These are phyloP conservation scores for Rattus rattus DNA, from an alignment of 2,113 vertebrate species.

Conservation along the genomic window DNA sequence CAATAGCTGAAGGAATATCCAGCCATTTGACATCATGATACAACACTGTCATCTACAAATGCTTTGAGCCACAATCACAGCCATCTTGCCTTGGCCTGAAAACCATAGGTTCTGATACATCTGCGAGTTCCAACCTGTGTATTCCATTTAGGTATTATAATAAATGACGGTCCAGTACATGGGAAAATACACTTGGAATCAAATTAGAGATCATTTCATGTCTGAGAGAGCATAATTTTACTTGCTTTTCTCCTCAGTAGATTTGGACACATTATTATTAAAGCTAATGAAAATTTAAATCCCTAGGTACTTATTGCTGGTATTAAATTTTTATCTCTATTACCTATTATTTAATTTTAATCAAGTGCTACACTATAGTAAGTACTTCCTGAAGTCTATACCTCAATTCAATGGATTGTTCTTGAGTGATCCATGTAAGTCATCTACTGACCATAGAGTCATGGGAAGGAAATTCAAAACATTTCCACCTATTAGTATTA, in stretches of 20 bases:
- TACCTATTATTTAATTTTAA: conserved; percentile 70
- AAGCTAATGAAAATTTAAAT: conserved; percentile 75
- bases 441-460: not conserved
- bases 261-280: conserved; percentile 67
- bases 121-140: not conserved
- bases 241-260: conserved; percentile 58
- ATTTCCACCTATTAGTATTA: not conserved
- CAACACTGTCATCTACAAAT: not conserved
- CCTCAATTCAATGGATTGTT: not conserved
- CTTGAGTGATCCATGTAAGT: not conserved
- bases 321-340: conserved; percentile 65
- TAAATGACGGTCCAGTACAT: not conserved
- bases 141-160: not conserved
- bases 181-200: conserved; percentile 23
- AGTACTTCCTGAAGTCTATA: not conserved
- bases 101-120: no score
- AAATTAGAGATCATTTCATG: conserved; percentile 47
- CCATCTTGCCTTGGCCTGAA: not conserved
- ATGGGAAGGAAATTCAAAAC: conserved; percentile 54
- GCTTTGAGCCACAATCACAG: not conserved
- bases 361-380: not conserved
- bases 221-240: conserved; percentile 52
- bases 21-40: not conserved
- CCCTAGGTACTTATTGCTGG: conserved; percentile 62
- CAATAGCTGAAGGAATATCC: not conserved